phyloP scores from a whole-genome alignment of 1,140 invertebrate species.

The Eupristina koningsbergeri region DNA sequence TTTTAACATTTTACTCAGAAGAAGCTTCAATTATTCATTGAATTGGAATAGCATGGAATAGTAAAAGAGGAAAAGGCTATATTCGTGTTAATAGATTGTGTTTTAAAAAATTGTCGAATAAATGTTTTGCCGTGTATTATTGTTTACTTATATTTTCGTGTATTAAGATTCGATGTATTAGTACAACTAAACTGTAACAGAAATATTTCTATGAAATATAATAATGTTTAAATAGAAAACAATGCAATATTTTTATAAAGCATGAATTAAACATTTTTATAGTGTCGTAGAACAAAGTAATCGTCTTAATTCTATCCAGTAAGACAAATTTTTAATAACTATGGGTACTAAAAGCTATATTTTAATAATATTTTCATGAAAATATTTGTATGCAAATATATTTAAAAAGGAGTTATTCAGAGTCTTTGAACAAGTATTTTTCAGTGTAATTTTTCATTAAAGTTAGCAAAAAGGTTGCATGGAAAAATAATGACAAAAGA shows the following conservation, averaged over 20 bases:
- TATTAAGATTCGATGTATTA: background rate
- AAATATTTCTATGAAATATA: background rate
- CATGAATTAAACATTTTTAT: background rate
- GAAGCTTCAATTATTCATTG: background rate
- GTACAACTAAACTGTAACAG: background rate
- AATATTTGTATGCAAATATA: constrained; percentile 2
- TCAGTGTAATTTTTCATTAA: constrained; percentile 18
- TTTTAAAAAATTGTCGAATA: background rate
- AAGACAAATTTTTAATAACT: background rate
- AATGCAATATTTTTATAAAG: constrained; percentile 1
- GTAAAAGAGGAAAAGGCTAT: background rate
- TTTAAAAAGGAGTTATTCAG: background rate
- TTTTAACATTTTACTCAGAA: background rate
- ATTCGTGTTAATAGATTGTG: background rate
- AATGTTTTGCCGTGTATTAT: background rate
- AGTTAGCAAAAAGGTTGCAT: constrained; percentile 4
- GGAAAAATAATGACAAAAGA: constrained; percentile 15
- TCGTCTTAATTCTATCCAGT: background rate
- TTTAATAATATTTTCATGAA: constrained; percentile 1
- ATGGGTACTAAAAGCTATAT: background rate
- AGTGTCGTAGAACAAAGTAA: background rate
- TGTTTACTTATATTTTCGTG: constrained; percentile 7
- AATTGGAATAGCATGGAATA: background rate
- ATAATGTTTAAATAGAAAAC: background rate
- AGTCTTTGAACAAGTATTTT: background rate